Evolutionary conservation across 2,797 vertebrate species (phyloP).

Genomic region (Amphiprion clarkii): DNA sequence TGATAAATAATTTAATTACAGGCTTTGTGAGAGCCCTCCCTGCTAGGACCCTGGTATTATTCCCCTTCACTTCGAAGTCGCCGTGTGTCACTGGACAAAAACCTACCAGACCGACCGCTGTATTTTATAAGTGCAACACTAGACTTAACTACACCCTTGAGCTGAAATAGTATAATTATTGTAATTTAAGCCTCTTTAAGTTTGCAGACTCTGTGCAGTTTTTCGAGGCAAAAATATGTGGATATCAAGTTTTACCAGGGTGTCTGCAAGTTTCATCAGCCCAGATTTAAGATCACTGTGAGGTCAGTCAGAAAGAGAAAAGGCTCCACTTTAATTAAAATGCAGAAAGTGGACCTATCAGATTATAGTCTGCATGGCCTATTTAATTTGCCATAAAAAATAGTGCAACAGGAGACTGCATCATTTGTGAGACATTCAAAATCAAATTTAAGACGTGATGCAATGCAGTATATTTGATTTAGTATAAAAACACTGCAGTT

Average conservation of each 20-base stretch:
- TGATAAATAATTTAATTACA: background rate
- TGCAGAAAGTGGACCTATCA: constrained; percentile 27
- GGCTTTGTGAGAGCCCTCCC: constrained; percentile 7
- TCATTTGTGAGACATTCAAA: background rate
- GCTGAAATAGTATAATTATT: constrained; percentile 31
- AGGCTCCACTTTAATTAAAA: constrained; percentile 41
- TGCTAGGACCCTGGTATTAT: constrained; percentile 3
- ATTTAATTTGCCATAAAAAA: constrained; percentile 20
- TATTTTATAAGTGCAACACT: constrained; percentile 44
- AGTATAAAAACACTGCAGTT: background rate
- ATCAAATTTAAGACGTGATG: background rate
- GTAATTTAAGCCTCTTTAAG: constrained; percentile 26
- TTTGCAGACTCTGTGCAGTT: constrained; percentile 21
- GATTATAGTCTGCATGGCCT: constrained; percentile 16
- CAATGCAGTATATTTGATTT: background rate
- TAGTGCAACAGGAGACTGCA: background rate
- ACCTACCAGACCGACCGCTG: constrained; percentile 20
- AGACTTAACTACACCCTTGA: constrained; percentile 28
- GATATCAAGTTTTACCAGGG: constrained; percentile 53
- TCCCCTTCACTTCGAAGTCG: background rate
- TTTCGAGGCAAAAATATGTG: constrained; percentile 34
- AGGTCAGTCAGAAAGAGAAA: constrained; percentile 35
- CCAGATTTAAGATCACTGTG: constrained; percentile 14
- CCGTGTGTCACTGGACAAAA: constrained; percentile 29
- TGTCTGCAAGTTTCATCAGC: constrained; percentile 63